phyloP scores from a whole-genome alignment of 2,113 vertebrate genomes.

The Thamnaconus septentrionalis region DNA sequence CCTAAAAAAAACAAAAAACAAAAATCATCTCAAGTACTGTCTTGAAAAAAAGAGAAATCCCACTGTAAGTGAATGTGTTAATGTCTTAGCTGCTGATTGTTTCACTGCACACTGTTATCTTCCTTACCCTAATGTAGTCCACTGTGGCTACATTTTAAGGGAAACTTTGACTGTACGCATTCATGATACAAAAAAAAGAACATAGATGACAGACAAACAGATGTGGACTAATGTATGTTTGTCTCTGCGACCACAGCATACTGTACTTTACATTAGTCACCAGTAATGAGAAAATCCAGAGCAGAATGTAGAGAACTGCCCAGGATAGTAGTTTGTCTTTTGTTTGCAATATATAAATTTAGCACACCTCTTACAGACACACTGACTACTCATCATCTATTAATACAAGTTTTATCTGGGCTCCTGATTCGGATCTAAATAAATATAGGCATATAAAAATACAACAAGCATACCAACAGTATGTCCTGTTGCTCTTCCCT shows the following conservation, averaged over 20 bases:
- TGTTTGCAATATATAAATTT: conserved; percentile 41
- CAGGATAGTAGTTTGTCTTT: conserved; percentile 10
- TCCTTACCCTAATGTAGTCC: conserved; percentile 3
- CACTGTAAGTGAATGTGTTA: no score
- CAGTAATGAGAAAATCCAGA: conserved; percentile 11
- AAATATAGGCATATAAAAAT: conserved; percentile 68
- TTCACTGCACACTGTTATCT: background rate
- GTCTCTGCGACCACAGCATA: conserved; percentile 37
- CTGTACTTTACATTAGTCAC: conserved; percentile 14
- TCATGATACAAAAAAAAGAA: conserved; percentile 18
- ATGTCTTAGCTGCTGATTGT: no score
- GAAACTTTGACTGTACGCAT: conserved; percentile 12
- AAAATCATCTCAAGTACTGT: conserved; percentile 25
- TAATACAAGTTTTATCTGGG: conserved; percentile 37
- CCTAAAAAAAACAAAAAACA: background rate
- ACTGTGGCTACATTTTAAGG: conserved; percentile 17
- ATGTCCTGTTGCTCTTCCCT: conserved; percentile 66
- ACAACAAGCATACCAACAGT: conserved; percentile 66
- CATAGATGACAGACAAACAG: background rate
- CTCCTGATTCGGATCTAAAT: conserved; percentile 53
- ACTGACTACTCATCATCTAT: conserved; percentile 42
- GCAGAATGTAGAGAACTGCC: conserved; percentile 30
- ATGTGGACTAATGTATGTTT: conserved; percentile 12
- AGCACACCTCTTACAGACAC: conserved; percentile 58
- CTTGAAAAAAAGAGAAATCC: background rate